These are phyloP conservation scores for Pristis pectinata DNA, from an alignment of 2,797 vertebrate genomes.

Conservation along the genomic window DNA sequence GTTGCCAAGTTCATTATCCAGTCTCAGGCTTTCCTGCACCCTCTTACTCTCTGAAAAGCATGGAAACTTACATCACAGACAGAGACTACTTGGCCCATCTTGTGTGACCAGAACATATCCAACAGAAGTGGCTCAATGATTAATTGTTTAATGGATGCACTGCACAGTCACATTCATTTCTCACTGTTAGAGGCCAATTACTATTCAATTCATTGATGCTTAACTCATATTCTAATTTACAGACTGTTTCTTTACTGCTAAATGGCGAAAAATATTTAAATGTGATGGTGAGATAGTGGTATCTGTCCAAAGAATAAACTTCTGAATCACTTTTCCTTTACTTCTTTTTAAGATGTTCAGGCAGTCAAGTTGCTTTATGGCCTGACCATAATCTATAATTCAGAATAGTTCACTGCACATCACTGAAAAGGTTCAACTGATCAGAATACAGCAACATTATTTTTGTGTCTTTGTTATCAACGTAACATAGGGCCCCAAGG, in stretches of 20 bases:
- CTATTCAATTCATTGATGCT: neutral
- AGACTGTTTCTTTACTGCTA: neutral
- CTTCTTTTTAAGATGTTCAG: neutral
- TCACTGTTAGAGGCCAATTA: neutral
- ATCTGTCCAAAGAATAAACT: neutral
- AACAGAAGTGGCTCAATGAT: neutral
- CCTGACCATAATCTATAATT: neutral
- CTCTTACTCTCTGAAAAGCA: neutral
- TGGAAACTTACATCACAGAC: neutral
- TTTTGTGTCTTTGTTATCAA: too few relatives aligned
- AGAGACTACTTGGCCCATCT: neutral
- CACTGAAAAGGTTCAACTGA: neutral
- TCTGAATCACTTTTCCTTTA: neutral
- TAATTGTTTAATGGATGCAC: neutral
- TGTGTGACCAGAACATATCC: neutral
- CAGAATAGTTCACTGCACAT: neutral
- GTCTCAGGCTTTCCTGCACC: neutral
- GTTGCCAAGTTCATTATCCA: neutral
- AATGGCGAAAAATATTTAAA: neutral
- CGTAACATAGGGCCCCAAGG: neutral
- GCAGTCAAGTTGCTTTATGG: neutral
- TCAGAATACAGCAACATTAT: neutral
- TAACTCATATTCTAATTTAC: neutral
- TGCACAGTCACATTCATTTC: neutral
- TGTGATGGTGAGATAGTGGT: neutral